phyloP scores from a whole-genome alignment of 2,113 vertebrate genomes.

The Onychostoma macrolepis region DNA sequence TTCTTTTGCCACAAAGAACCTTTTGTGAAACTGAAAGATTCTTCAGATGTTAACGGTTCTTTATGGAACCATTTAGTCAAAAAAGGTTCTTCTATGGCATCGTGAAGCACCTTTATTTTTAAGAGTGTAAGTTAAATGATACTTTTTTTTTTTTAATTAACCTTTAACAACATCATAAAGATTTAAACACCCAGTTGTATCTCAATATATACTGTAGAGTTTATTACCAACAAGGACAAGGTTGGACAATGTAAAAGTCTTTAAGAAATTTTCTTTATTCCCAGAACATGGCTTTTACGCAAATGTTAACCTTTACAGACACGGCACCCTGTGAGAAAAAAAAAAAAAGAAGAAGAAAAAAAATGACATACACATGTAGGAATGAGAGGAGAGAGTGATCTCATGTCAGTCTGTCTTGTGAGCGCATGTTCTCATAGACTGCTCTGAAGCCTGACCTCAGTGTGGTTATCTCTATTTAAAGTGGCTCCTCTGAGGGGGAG shows the following conservation, averaged over 20 bases:
- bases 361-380: neutral
- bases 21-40: too few relatives aligned
- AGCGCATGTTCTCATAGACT: neutral
- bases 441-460: constrained; percentile 23
- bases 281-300: neutral
- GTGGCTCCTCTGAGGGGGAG: neutral
- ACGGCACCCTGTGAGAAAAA: neutral
- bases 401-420: neutral
- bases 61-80: too few relatives aligned
- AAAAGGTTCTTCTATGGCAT: too few relatives aligned
- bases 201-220: too few relatives aligned
- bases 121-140: too few relatives aligned
- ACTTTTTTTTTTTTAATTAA: too few relatives aligned
- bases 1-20: too few relatives aligned
- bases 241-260: neutral
- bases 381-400: constrained; percentile 10
- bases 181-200: too few relatives aligned
- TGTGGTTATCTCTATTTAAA: constrained; percentile 18
- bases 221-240: neutral
- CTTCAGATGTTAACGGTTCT: too few relatives aligned
- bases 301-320: neutral
- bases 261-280: neutral
- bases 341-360: neutral
- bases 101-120: too few relatives aligned
- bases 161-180: too few relatives aligned